A percentile compares a stretch with the other conserved stretches of the same genome.
Conservation (phyloP, 2,797 vertebrate genomes). For the Phataginus tetradactyla region DNA sequence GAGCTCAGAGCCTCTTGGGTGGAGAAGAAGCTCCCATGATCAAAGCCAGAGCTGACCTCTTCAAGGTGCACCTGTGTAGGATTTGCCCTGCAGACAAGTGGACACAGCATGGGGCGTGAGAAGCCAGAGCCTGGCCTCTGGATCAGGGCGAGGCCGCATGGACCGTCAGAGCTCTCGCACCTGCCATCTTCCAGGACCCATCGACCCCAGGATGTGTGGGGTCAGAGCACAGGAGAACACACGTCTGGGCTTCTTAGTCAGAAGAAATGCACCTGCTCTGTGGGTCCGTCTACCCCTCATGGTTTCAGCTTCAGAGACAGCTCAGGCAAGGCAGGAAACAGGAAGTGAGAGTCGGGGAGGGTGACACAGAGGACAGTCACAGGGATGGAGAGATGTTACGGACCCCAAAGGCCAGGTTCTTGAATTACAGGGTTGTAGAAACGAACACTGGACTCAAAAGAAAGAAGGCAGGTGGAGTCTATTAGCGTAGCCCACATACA, state of each 20-base stretch:
- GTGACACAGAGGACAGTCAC: not conserved
- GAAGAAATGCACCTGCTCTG: accelerated
- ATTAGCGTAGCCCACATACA: too few species aligned
- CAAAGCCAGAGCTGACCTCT: not conserved
- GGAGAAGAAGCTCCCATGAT: not conserved
- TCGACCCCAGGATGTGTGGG: not conserved
- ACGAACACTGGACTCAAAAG: too few species aligned
- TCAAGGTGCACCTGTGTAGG: too few species aligned
- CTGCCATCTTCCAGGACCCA: not conserved
- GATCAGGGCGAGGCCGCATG: accelerated
- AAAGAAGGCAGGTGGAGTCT: too few species aligned
- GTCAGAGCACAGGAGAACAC: not conserved
- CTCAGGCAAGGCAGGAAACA: not conserved
- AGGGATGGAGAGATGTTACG: not conserved
- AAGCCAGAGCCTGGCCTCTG: not conserved
- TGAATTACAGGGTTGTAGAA: too few species aligned
- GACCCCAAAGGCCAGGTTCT: too few species aligned
- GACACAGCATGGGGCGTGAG: not conserved
- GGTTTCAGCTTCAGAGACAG: not conserved
- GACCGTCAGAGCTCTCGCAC: too few species aligned
- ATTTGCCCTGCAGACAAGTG: not conserved
- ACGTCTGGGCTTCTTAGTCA: accelerated
- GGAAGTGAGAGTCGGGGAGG: not conserved
- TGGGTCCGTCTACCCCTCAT: not conserved
- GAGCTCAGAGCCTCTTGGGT: not conserved